phyloP scores from a whole-genome alignment of 2,888 invertebrate species.

The Malthinus seriepunctatus region DNA sequence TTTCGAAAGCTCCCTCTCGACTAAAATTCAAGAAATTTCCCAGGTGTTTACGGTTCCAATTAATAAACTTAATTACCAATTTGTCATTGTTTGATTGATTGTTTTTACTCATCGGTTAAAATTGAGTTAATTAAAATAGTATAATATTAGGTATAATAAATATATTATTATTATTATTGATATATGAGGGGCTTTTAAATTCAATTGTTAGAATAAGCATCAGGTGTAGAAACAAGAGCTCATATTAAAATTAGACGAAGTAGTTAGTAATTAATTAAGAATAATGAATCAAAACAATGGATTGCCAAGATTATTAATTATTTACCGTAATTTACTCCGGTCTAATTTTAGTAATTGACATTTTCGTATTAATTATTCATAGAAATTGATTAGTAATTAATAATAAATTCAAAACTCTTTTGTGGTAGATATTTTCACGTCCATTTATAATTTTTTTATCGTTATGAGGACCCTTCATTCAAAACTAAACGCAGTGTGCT shows the following conservation, averaged over 20 bases:
- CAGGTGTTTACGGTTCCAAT: not conserved
- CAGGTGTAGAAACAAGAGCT: conserved; percentile 5
- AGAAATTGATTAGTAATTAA: conserved; percentile 2
- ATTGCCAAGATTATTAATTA: conserved; percentile 6
- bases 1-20: too few relatives aligned
- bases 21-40: too few relatives aligned
- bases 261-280: conserved; percentile 7
- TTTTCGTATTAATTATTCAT: conserved; percentile 3
- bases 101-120: too few relatives aligned
- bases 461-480: too few relatives aligned
- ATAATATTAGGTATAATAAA: not conserved
- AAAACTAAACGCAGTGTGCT: too few relatives aligned
- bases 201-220: conserved; percentile 7
- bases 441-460: too few relatives aligned
- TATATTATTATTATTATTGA: conserved; percentile 2
- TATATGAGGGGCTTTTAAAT: conserved; percentile 3
- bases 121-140: too few relatives aligned
- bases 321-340: not conserved
- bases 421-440: too few relatives aligned
- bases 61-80: not conserved
- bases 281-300: conserved; percentile 8
- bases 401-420: not conserved
- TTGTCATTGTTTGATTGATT: not conserved
- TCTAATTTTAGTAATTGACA: conserved; percentile 4
- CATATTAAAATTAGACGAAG: conserved; percentile 6